Evolutionary conservation across 2,888 invertebrate species (phyloP), one percentile per base, ranked within the genome.

Genomic region (Merodon equestris): DNA sequence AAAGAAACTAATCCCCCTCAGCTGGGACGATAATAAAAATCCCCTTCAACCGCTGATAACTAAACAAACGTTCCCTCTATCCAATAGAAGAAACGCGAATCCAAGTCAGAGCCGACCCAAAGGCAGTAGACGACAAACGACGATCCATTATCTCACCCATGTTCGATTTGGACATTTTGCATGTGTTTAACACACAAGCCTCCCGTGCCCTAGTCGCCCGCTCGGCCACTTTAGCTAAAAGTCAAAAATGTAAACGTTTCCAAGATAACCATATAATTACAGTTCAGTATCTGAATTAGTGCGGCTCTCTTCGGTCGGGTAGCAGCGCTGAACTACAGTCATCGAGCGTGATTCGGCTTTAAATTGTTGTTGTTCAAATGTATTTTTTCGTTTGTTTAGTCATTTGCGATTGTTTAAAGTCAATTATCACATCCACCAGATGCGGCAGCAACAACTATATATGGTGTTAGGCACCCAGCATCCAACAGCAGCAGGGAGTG

Each of bases 241-340:
- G 40, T 51, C 15, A 63, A 72, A 79, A 57, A 42, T 61, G 44
- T 58, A 79, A 79, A 64, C 48, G 17, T 64, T 70, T 60, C 47
- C 17, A 47, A 79, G 79, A 79, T 74, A 79, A 70, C 74, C 64
- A 45, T 58, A 56, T 63, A 74, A 74, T 74, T 74, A 70, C 58
- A 50, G 63, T 74, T 70, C 60, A 74, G 79, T 79, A 60, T 79
- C 50, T 68, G 54, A 68, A 73, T 45, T 58, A 15, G 10, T 63
- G 47, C 58, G 50, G 38, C 58, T 68, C 64, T 64, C 68, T 47
- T 58, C 77, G 67, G 64, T 47, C 64, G 71, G 42, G 14, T 40
- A 18, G 58, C 27, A 27, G 27, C 13, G 53, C 40, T 40, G 36
- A 40, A 58, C 61, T 73, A 47, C 58, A 68, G 63, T 63, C 48